These are phyloP conservation scores for Tenthredo scrophulariae DNA, from an alignment of 2,888 invertebrate species.

Conservation along the genomic window DNA sequence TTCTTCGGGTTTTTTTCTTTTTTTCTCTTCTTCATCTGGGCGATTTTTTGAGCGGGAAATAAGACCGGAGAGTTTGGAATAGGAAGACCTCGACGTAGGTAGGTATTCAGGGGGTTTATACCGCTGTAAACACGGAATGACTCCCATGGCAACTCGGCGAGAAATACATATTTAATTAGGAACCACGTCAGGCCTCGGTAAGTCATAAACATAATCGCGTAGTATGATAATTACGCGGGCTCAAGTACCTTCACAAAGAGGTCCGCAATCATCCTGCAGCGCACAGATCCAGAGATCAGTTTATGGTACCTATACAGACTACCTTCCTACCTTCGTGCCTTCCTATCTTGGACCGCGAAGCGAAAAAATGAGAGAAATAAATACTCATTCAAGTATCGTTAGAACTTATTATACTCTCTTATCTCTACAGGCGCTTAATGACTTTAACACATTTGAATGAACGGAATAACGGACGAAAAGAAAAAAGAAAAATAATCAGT, in stretches of 20 bases:
- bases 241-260: constrained; percentile 46
- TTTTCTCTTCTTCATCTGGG: not conserved
- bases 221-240: constrained; percentile 69
- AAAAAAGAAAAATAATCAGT: not conserved
- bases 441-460: not conserved
- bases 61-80: not conserved
- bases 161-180: constrained; percentile 67
- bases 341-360: not conserved
- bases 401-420: not conserved
- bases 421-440: not conserved
- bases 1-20: not conserved
- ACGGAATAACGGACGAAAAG: no score
- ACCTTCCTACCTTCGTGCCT: not conserved
- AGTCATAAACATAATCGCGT: constrained; percentile 69
- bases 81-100: not conserved
- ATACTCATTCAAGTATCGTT: not conserved
- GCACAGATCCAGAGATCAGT: constrained; percentile 23
- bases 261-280: constrained; percentile 39
- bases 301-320: constrained; percentile 12
- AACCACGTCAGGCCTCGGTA: constrained; percentile 58
- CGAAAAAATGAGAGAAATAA: not conserved
- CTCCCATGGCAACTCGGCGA: constrained; percentile 45
- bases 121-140: constrained; percentile 40
- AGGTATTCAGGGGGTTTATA: constrained; percentile 40
- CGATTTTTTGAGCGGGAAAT: not conserved